Evolutionary conservation across 2,113 vertebrate genomes (phyloP).

Genomic region (Thalassoma bifasciatum): DNA sequence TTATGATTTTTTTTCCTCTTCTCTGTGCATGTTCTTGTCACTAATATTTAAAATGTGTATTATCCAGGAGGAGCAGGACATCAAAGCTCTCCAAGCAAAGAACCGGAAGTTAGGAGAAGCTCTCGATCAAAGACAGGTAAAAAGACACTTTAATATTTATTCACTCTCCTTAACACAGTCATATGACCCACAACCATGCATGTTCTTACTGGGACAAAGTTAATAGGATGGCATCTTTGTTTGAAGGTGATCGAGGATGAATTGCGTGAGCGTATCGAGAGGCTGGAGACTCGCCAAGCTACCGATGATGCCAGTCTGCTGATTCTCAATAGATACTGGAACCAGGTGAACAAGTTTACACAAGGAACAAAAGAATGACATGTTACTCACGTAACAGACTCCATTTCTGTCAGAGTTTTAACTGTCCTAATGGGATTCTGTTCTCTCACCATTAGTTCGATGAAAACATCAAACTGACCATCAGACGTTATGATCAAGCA

Average conservation of each 20-base stretch:
- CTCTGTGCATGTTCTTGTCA: not conserved
- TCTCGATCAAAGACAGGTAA: slow-evolving; percentile 91
- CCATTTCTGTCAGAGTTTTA: not conserved
- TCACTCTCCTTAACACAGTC: not conserved
- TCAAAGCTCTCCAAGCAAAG: slow-evolving; percentile 93
- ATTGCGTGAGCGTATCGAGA: slow-evolving; percentile 93
- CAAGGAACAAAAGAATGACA: not conserved
- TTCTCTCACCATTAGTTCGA: slow-evolving; percentile 86
- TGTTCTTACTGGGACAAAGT: not conserved
- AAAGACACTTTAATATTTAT: not conserved
- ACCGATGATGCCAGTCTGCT: slow-evolving; percentile 95
- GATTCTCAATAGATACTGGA: slow-evolving; percentile 98
- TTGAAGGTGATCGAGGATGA: slow-evolving; percentile 95
- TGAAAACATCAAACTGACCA: slow-evolving; percentile 91
- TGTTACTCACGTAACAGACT: not conserved
- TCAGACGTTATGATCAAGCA: slow-evolving; percentile 89
- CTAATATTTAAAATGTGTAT: not conserved
- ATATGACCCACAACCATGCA: not conserved
- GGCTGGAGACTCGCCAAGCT: slow-evolving; percentile 94
- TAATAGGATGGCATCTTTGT: not conserved
- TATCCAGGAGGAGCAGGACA: slow-evolving; percentile 95
- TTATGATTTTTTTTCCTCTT: not conserved
- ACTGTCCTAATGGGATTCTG: not conserved
- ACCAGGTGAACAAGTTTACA: slow-evolving; percentile 85
- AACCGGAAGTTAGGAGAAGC: slow-evolving; percentile 95